Evolutionary conservation across 2,888 invertebrate genomes (phyloP).

Genomic region (Trissolcus japonicus): DNA sequence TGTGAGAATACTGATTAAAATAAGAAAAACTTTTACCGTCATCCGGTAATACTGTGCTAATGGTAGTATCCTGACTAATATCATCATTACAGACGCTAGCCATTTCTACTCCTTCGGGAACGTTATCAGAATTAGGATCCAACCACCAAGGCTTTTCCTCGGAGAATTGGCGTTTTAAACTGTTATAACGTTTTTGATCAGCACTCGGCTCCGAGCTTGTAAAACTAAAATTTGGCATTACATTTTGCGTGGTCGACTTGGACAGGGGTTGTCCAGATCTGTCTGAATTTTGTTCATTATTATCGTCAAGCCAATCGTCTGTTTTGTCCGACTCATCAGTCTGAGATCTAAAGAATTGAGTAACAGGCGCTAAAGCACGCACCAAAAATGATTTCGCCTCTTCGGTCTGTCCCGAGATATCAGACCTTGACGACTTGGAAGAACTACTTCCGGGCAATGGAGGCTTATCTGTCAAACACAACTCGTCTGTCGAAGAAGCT

Average conservation of each 20-base stretch:
- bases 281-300: slow-evolving; percentile 62
- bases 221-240: slow-evolving; percentile 62
- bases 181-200: slow-evolving; percentile 45
- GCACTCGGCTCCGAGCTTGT: slow-evolving; percentile 62
- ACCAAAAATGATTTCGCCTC: slow-evolving; percentile 85
- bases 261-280: slow-evolving; percentile 49
- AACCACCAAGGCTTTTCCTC: slow-evolving; percentile 74
- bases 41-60: slow-evolving; percentile 71
- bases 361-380: slow-evolving; percentile 85
- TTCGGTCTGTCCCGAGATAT: slow-evolving; percentile 77
- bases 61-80: slow-evolving; percentile 73
- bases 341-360: slow-evolving; percentile 83
- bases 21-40: slow-evolving; percentile 65
- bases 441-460: slow-evolving; percentile 77
- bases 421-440: slow-evolving; percentile 70
- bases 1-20: too few species aligned
- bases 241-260: slow-evolving; percentile 60
- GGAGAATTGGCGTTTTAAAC: slow-evolving; percentile 64
- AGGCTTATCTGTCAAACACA: slow-evolving; percentile 73
- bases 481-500: slow-evolving; percentile 79
- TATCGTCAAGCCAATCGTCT: slow-evolving; percentile 62
- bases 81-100: slow-evolving; percentile 68
- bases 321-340: slow-evolving; percentile 75
- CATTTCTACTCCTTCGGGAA: slow-evolving; percentile 72
- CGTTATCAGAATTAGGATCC: slow-evolving; percentile 72